Percentiles rank a stretch among this genome's conserved stretches.
Conservation (phyloP, 2,888 invertebrate species). For the Lapara coniferarum region DNA sequence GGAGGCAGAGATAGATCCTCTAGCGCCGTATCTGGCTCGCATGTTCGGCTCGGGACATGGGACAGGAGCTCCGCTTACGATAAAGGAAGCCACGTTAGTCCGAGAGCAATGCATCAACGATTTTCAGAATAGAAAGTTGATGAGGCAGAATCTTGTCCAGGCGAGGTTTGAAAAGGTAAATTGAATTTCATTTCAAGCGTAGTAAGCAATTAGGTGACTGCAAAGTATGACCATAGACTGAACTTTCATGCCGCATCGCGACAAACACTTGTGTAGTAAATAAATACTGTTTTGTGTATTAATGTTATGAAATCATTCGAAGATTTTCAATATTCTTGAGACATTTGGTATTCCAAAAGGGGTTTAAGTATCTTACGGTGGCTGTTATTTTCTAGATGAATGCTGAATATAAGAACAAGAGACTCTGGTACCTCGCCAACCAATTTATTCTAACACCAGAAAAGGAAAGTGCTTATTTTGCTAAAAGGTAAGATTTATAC, state of each 20-base stretch:
- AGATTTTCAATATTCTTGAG: too few species aligned
- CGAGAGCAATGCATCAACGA: slow-evolving; percentile 86
- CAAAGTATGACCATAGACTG: too few species aligned
- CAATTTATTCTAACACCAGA: slow-evolving; percentile 83
- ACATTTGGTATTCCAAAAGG: too few species aligned
- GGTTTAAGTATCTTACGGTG: not conserved
- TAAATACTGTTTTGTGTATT: too few species aligned
- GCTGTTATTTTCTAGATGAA: slow-evolving; percentile 65
- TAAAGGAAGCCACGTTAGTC: slow-evolving; percentile 76
- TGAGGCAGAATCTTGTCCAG: slow-evolving; percentile 86
- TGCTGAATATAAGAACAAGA: slow-evolving; percentile 78
- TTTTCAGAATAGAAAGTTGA: slow-evolving; percentile 85
- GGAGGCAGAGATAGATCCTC: slow-evolving; percentile 85
- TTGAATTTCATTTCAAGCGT: too few species aligned
- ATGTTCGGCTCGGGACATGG: slow-evolving; percentile 79
- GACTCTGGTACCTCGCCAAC: slow-evolving; percentile 83
- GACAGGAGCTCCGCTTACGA: slow-evolving; percentile 63
- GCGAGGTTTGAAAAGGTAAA: slow-evolving; percentile 85
- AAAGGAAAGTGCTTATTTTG: slow-evolving; percentile 84
- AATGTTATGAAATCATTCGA: too few species aligned
- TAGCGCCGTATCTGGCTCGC: slow-evolving; percentile 86
- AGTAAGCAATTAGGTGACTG: too few species aligned
- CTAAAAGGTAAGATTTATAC: slow-evolving; percentile 63
- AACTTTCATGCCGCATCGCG: too few species aligned
- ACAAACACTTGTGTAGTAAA: too few species aligned